These are phyloP conservation scores for Trissolcus brochymenae DNA, from an alignment of 2,888 invertebrate species.

Conservation along the genomic window DNA sequence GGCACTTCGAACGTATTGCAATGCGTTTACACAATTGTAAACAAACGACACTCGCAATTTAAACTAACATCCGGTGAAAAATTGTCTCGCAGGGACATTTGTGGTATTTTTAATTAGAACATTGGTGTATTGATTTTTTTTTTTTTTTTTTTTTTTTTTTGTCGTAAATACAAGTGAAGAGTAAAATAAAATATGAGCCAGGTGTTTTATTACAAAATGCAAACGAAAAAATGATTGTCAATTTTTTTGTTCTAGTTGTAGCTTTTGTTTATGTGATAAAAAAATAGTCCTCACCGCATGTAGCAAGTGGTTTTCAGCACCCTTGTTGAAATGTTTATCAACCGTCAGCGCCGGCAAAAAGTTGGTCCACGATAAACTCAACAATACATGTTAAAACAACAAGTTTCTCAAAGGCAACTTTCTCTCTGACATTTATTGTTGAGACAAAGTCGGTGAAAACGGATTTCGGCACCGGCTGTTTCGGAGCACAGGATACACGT, in stretches of 20 bases:
- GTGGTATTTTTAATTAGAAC: too few relatives aligned
- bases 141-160: too few relatives aligned
- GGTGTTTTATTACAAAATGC: neutral
- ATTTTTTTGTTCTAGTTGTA: neutral
- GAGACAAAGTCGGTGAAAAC: neutral
- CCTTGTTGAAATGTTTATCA: neutral
- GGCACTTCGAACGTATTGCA: too few relatives aligned
- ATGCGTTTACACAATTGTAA: too few relatives aligned
- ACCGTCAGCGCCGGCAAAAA: conserved; percentile 5
- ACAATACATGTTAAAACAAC: neutral
- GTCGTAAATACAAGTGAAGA: neutral
- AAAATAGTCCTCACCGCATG: conserved; percentile 35
- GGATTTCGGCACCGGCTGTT: conserved; percentile 23
- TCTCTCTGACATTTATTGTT: neutral
- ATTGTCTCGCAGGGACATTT: too few relatives aligned
- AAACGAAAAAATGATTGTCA: neutral
- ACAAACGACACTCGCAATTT: too few relatives aligned
- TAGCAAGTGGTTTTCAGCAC: conserved; percentile 11
- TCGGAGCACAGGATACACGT: conserved; percentile 17
- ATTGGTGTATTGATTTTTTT: too few relatives aligned
- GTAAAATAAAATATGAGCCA: neutral
- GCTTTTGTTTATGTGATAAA: neutral
- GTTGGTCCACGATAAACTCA: neutral
- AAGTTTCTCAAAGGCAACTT: neutral
- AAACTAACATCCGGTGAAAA: too few relatives aligned